These are phyloP conservation scores for Galeopsomyia nigrocyanea DNA, from an alignment of 2,888 invertebrate genomes.

Conservation along the genomic window DNA sequence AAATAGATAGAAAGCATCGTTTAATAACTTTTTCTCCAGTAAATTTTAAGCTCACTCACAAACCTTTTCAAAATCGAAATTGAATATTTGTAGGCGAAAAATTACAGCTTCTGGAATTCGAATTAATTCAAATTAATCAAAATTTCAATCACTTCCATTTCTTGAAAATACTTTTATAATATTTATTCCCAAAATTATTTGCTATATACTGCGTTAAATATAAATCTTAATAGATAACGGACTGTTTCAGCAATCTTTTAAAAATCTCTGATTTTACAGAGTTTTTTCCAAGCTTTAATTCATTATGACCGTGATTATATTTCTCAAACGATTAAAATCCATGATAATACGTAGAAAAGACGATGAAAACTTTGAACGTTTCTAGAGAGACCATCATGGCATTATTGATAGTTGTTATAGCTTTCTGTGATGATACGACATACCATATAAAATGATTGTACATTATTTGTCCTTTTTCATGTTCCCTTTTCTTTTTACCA, in stretches of 20 bases:
- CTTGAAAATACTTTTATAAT: no score
- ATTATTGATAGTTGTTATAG: conserved; percentile 29
- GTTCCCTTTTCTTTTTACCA: no score
- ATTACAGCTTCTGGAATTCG: conserved; percentile 23
- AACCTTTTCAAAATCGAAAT: no score
- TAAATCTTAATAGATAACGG: no score
- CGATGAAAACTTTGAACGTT: conserved; percentile 8
- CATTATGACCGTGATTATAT: no score
- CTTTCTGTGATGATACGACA: conserved; percentile 45
- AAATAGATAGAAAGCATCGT: conserved; percentile 26
- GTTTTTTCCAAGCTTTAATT: no score
- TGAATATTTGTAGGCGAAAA: background rate
- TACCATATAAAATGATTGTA: conserved; percentile 29
- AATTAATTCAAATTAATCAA: background rate
- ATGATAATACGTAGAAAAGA: background rate
- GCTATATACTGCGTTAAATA: no score
- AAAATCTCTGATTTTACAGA: no score
- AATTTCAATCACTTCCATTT: no score
- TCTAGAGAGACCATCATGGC: conserved; percentile 23
- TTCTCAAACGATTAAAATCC: no score
- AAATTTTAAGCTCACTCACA: background rate
- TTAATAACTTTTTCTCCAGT: conserved; percentile 15
- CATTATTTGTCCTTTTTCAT: background rate
- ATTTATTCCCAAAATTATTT: no score
- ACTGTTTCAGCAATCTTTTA: no score